phyloP scores from a whole-genome alignment of 92 coral and sea anemone species.

The Zoanthus gigantus region DNA sequence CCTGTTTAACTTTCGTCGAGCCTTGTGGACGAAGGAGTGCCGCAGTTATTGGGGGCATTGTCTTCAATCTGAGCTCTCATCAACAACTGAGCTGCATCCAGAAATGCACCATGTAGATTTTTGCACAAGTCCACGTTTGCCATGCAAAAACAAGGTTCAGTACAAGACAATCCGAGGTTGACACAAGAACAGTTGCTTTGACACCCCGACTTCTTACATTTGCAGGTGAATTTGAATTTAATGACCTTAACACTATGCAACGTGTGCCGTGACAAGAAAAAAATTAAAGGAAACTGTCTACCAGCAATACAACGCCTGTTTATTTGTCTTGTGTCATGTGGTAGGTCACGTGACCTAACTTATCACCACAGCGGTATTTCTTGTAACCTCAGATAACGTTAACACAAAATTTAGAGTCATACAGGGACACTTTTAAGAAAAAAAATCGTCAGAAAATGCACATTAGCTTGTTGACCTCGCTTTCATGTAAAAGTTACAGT shows the following conservation, averaged over 20 bases:
- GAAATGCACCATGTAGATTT: conserved; percentile 49
- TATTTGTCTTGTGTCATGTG: conserved; percentile 46
- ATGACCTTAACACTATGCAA: conserved; percentile 29
- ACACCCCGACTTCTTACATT: conserved; percentile 29
- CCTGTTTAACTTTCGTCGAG: too few species aligned
- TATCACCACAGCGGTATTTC: neutral
- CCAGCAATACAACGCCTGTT: conserved; percentile 31
- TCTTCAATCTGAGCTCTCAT: too few species aligned
- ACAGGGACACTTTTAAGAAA: conserved; percentile 39
- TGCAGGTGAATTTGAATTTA: conserved; percentile 43
- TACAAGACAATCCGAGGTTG: conserved; percentile 54
- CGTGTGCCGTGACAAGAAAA: conserved; percentile 33
- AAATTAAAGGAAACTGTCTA: conserved; percentile 35
- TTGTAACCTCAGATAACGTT: conserved; percentile 31
- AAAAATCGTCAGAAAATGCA: conserved; percentile 37
- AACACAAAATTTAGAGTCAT: conserved; percentile 40
- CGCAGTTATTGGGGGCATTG: too few species aligned
- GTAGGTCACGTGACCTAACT: conserved; percentile 47
- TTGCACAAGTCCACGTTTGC: conserved; percentile 62
- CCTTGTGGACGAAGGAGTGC: too few species aligned
- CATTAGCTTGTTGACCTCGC: conserved; percentile 27
- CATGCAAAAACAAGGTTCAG: conserved; percentile 60
- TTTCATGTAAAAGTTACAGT: conserved; percentile 26
- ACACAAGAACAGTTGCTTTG: conserved; percentile 56
- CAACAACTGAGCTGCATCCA: neutral